A percentile compares a stretch with the other conserved stretches of the same genome.
Evolutionary conservation across 2,888 invertebrate species (phyloP).

Genomic region (Pogonocherus hispidulus): DNA sequence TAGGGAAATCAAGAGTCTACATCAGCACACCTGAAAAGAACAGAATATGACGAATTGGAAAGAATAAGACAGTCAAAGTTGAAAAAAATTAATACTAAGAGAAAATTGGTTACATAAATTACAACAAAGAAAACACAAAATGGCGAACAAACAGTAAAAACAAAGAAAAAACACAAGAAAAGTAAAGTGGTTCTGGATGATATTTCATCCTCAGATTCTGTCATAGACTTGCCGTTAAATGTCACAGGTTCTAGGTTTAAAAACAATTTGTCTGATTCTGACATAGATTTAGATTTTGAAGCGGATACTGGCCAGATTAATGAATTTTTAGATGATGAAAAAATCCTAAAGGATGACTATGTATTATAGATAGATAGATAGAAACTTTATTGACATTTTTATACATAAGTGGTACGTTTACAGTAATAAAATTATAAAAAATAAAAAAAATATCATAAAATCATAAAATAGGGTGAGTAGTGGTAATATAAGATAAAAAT

Average conservation of each 20-base stretch:
- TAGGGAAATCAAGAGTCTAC: conserved; percentile 21
- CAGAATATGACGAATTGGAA: conserved; percentile 26
- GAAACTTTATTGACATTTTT: no score
- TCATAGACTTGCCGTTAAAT: conserved; percentile 6
- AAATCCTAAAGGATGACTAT: conserved; percentile 8
- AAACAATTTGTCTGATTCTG: conserved; percentile 2
- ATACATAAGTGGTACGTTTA: no score
- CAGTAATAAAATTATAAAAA: no score
- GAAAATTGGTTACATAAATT: conserved; percentile 22
- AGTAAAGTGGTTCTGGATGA: conserved; percentile 17
- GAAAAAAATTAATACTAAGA: conserved; percentile 26
- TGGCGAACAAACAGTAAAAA: conserved; percentile 1
- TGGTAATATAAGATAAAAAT: no score
- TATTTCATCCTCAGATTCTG: conserved; percentile 25
- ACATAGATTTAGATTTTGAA: conserved; percentile 28
- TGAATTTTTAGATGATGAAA: conserved; percentile 28
- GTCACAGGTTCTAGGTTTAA: conserved; percentile 13
- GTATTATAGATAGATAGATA: no score
- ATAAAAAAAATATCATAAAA: no score
- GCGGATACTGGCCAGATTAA: conserved; percentile 22
- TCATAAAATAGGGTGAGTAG: no score
- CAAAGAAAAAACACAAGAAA: background rate
- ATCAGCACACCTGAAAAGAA: conserved; percentile 1
- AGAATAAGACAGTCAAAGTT: conserved; percentile 24
- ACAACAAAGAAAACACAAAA: conserved; percentile 12